These are phyloP conservation scores for Tethya wilhelma DNA, from an alignment of 37 sponge, comb jelly and placozoan genomes.

Conservation along the genomic window DNA sequence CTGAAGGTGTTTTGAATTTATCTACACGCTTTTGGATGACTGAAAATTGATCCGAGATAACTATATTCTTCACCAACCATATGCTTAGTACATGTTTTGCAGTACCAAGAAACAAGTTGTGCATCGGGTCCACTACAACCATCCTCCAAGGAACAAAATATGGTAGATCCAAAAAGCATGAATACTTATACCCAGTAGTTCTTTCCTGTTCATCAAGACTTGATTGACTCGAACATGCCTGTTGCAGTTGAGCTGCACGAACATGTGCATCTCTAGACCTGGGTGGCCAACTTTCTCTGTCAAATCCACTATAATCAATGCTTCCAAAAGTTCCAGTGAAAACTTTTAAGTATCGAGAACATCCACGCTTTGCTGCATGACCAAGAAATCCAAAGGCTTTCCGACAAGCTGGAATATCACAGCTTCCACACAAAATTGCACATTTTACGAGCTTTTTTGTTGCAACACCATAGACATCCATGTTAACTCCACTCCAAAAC, in stretches of 20 bases:
- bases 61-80: slow-evolving; percentile 1
- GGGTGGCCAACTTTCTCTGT: slow-evolving; percentile 23
- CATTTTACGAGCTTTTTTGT: slow-evolving; percentile 1
- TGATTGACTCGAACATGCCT: not conserved
- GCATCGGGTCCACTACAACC: slow-evolving; percentile 75
- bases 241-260: not conserved
- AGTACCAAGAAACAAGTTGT: slow-evolving; percentile 66
- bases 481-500: not conserved
- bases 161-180: slow-evolving; percentile 40
- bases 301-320: slow-evolving; percentile 36
- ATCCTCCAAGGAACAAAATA: slow-evolving; percentile 57
- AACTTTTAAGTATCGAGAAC: slow-evolving; percentile 6
- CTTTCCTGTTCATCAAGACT: not conserved
- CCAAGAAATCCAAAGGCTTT: slow-evolving; percentile 49
- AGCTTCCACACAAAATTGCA: slow-evolving; percentile 18
- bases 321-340: slow-evolving; percentile 16
- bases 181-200: slow-evolving; percentile 33
- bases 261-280: not conserved
- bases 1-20: slow-evolving; percentile 32
- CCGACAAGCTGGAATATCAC: slow-evolving; percentile 51
- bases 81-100: slow-evolving; percentile 43
- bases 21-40: slow-evolving; percentile 18
- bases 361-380: slow-evolving; percentile 39
- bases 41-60: not conserved
- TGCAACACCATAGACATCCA: not conserved